phyloP scores from a whole-genome alignment of 2,888 invertebrate species.

The Drosophila monieri region DNA sequence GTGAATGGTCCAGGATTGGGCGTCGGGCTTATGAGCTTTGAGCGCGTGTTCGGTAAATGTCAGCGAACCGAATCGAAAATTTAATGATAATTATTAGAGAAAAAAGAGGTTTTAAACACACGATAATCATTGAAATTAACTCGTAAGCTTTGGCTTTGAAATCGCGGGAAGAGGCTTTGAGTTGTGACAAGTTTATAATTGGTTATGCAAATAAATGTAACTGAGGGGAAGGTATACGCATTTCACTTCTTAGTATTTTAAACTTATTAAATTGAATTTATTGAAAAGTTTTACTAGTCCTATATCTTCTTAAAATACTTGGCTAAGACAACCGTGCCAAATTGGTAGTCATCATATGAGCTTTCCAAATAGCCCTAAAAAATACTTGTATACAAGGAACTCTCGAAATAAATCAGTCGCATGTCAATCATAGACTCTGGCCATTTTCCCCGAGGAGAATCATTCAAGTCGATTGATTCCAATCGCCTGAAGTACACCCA shows the following conservation, averaged over 20 bases:
- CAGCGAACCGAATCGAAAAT: conserved; percentile 42
- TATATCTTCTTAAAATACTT: background rate
- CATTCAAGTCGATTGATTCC: conserved; percentile 36
- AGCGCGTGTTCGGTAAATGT: conserved; percentile 34
- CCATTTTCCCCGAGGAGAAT: conserved; percentile 10
- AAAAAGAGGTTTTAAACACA: background rate
- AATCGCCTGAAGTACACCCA: conserved; percentile 17
- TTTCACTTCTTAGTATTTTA: no score
- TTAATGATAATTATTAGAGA: conserved; percentile 55
- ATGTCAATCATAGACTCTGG: conserved; percentile 19
- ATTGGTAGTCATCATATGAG: background rate
- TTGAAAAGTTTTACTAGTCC: background rate
- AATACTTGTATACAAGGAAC: background rate
- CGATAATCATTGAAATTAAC: background rate
- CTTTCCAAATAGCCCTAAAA: background rate
- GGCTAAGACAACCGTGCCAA: background rate
- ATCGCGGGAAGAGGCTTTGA: background rate
- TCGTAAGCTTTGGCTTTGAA: background rate
- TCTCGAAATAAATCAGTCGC: conserved; percentile 16
- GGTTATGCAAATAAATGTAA: background rate
- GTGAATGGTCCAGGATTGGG: conserved; percentile 29
- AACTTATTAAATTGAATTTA: background rate
- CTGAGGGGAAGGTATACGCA: background rate
- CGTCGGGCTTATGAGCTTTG: conserved; percentile 15
- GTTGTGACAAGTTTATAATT: background rate